Conservation (phyloP, 92 coral and sea anemone genomes). For the Epizoanthus stellaris region DNA sequence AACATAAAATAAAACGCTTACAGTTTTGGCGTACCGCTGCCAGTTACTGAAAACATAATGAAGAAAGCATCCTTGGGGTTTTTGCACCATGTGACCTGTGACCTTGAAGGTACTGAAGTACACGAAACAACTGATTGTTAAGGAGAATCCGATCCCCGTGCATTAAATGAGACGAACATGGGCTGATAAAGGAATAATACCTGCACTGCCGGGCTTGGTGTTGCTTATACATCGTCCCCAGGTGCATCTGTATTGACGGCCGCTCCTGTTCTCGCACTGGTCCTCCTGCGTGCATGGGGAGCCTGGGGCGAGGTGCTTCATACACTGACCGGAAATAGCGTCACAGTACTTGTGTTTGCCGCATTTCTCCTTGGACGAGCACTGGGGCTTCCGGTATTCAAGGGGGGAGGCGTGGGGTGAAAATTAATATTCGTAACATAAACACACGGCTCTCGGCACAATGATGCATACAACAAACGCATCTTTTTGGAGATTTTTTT, state of each 20-base stretch:
- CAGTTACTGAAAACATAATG: too few relatives aligned
- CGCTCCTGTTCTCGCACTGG: constrained; percentile 62
- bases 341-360: constrained; percentile 65
- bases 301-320: constrained; percentile 62
- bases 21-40: too few relatives aligned
- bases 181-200: constrained; percentile 22
- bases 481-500: too few relatives aligned
- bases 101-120: too few relatives aligned
- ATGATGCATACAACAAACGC: too few relatives aligned
- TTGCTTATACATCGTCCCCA: constrained; percentile 85
- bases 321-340: constrained; percentile 66
- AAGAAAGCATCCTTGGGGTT: too few relatives aligned
- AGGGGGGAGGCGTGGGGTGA: not conserved
- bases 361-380: constrained; percentile 59
- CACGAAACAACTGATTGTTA: too few relatives aligned
- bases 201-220: constrained; percentile 68
- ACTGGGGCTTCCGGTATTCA: constrained; percentile 39
- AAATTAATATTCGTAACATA: not conserved
- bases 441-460: too few relatives aligned
- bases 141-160: too few relatives aligned
- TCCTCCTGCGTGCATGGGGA: constrained; percentile 75
- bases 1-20: too few relatives aligned
- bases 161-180: too few relatives aligned
- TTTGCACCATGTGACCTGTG: too few relatives aligned
- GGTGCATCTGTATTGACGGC: constrained; percentile 62